Evolutionary conservation across 2,888 invertebrate genomes (phyloP).

Genomic region (Thecocarcelia acutangulata): DNA sequence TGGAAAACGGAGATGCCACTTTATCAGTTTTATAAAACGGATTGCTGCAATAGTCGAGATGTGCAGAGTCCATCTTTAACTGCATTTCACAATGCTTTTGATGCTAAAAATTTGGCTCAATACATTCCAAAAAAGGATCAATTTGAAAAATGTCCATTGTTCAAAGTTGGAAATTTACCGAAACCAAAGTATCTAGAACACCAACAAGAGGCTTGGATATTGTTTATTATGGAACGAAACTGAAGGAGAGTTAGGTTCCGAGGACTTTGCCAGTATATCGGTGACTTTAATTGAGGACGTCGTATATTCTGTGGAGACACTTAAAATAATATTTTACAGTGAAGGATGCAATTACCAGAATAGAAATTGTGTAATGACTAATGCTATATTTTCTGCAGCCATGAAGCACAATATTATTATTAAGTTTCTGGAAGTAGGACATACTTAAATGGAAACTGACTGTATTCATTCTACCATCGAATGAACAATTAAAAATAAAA

Average conservation of each 20-base stretch:
- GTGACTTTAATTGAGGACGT: neutral
- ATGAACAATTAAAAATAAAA: neutral
- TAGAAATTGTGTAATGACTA: neutral
- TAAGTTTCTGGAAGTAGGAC: neutral
- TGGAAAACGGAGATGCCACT: too few relatives aligned
- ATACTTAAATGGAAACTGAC: too few relatives aligned
- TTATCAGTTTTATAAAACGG: too few relatives aligned
- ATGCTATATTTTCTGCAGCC: neutral
- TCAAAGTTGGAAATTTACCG: neutral
- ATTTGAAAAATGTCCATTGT: neutral
- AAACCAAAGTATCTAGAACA: neutral
- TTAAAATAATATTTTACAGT: constrained; percentile 1
- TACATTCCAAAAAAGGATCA: too few relatives aligned
- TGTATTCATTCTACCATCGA: neutral
- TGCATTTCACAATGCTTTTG: too few relatives aligned
- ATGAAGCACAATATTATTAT: neutral
- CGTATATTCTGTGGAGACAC: neutral
- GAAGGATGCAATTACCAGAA: neutral
- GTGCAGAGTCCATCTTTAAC: too few relatives aligned
- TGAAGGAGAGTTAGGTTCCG: neutral
- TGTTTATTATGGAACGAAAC: constrained; percentile 15
- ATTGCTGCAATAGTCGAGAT: too few relatives aligned
- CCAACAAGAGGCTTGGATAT: neutral
- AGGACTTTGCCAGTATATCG: neutral
- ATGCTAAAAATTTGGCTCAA: neutral